Evolutionary conservation across 2,888 invertebrate genomes (phyloP).

Genomic region (Acanthococcus lagerstroemiae): DNA sequence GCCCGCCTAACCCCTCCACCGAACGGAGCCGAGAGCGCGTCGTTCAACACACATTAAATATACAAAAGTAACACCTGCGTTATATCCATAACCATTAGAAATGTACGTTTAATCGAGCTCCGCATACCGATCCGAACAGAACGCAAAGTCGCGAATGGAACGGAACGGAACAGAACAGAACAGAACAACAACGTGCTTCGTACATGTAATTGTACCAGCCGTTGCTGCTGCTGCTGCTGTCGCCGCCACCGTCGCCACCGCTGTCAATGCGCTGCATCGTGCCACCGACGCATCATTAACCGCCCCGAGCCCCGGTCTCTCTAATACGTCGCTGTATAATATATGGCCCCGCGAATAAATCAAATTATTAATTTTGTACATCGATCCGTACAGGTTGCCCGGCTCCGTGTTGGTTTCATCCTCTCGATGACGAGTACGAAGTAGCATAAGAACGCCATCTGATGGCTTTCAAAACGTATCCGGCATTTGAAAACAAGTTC

Average conservation of each 20-base stretch:
- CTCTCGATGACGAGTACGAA: too few species aligned
- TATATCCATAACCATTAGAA: slow-evolving; percentile 21
- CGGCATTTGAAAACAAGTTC: too few species aligned
- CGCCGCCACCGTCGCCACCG: neutral
- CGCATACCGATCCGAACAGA: neutral
- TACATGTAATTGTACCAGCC: neutral
- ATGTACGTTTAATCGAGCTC: slow-evolving; percentile 12
- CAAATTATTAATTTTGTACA: too few species aligned
- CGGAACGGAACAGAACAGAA: neutral
- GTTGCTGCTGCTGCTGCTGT: neutral
- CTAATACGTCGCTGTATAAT: too few species aligned
- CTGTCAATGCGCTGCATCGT: too few species aligned
- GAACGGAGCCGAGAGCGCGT: neutral
- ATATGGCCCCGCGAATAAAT: too few species aligned
- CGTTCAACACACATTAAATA: slow-evolving; percentile 24
- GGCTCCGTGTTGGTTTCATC: too few species aligned
- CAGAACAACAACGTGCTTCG: neutral
- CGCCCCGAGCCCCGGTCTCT: too few species aligned
- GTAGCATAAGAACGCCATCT: too few species aligned
- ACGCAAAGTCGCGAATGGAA: neutral
- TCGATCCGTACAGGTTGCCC: too few species aligned
- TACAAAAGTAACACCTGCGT: slow-evolving; percentile 25
- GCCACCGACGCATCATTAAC: too few species aligned
- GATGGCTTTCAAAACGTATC: too few species aligned
- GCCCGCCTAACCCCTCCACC: slow-evolving; percentile 2